Percentiles rank a stretch among this genome's conserved stretches.
Conservation (phyloP, 2,888 invertebrate genomes). For the Mellilla xanthometata region DNA sequence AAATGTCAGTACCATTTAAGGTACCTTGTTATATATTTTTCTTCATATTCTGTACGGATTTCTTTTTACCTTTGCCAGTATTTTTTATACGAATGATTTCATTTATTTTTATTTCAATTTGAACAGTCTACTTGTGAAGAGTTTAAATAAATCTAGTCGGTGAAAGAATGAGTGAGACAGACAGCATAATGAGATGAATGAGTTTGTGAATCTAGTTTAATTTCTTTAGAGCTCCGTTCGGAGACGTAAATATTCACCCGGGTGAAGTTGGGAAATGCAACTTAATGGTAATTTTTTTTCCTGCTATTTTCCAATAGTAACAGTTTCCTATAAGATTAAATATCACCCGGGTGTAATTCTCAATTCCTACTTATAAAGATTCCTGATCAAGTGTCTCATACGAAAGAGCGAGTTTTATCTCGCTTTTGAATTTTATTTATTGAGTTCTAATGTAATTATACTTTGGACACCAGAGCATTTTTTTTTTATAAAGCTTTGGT, state of each 20-base stretch:
- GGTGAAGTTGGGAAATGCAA: too few species aligned
- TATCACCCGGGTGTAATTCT: too few species aligned
- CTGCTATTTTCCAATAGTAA: too few species aligned
- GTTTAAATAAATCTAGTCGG: conserved; percentile 58
- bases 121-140: conserved; percentile 40
- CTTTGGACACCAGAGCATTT: conserved; percentile 30
- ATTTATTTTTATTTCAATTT: conserved; percentile 35
- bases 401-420: too few species aligned
- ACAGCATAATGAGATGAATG: conserved; percentile 24
- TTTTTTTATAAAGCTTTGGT: conserved; percentile 36
- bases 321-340: too few species aligned
- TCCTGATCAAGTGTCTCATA: too few species aligned
- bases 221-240: conserved; percentile 10
- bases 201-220: conserved; percentile 31
- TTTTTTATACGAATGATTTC: conserved; percentile 52
- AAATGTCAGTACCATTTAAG: conserved; percentile 55
- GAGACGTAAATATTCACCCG: too few species aligned
- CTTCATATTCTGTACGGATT: conserved; percentile 38
- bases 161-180: conserved; percentile 48
- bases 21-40: conserved; percentile 48
- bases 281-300: too few species aligned
- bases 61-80: conserved; percentile 73
- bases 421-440: conserved; percentile 40
- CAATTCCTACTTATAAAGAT: too few species aligned
- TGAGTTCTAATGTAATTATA: conserved; percentile 35